These are phyloP conservation scores for Monoplex corrugatus DNA, from an alignment of 2,888 invertebrate species.

Conservation along the genomic window DNA sequence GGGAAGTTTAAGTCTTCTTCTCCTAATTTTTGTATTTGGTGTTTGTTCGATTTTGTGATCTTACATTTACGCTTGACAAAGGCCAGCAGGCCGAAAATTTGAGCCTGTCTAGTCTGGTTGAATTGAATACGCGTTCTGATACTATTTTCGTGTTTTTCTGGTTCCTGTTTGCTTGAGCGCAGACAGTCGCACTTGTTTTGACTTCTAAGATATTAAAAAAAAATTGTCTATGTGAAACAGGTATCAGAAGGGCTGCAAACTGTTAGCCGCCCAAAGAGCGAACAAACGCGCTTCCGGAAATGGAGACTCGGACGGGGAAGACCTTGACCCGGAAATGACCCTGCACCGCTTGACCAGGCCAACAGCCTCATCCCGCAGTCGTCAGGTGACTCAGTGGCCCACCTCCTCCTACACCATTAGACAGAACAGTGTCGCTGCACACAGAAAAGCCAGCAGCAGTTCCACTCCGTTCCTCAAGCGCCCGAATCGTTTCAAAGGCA, in stretches of 20 bases:
- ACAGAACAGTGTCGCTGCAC: neutral
- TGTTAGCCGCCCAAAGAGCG: neutral
- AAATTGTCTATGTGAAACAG: too few relatives aligned
- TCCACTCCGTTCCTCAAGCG: neutral
- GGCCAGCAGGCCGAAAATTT: too few relatives aligned
- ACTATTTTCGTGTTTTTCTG: too few relatives aligned
- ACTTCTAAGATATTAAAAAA: too few relatives aligned
- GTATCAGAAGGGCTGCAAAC: slow-evolving; percentile 33
- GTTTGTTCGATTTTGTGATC: too few relatives aligned
- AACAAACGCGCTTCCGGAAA: neutral
- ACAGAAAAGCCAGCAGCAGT: neutral
- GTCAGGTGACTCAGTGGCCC: slow-evolving; percentile 36
- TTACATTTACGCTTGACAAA: too few relatives aligned
- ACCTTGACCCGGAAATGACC: neutral
- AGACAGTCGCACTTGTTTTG: too few relatives aligned
- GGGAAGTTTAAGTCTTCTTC: too few relatives aligned
- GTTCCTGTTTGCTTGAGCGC: too few relatives aligned
- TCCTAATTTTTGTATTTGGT: too few relatives aligned
- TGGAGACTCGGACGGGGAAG: neutral
- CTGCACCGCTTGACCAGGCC: slow-evolving; percentile 7
- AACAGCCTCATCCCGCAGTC: slow-evolving; percentile 28
- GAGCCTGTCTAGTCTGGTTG: too few relatives aligned
- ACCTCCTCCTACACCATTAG: neutral
- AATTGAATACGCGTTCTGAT: too few relatives aligned
- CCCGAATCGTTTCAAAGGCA: slow-evolving; percentile 20